phyloP scores from a whole-genome alignment of 2,888 invertebrate genomes.

The Alloscopus bannaensis region DNA sequence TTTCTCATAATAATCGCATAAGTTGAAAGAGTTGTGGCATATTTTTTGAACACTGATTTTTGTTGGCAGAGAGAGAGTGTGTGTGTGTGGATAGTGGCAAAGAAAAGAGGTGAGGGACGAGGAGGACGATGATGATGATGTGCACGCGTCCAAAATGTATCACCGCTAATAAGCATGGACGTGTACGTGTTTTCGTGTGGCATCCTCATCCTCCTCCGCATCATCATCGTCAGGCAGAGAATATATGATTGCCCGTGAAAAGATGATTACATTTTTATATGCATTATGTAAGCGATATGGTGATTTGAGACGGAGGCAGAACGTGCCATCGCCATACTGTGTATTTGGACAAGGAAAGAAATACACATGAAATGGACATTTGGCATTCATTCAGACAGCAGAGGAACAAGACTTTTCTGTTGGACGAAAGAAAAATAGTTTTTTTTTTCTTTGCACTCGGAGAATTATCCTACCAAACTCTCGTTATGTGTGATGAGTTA shows the following conservation, averaged over 20 bases:
- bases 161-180: conserved; percentile 26
- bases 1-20: conserved; percentile 8
- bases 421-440: too few species aligned
- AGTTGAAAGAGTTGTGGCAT: not conserved
- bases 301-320: conserved; percentile 1
- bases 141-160: conserved; percentile 36
- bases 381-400: too few species aligned
- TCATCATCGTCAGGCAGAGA: conserved; percentile 2
- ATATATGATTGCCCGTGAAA: conserved; percentile 26
- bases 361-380: too few species aligned
- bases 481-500: too few species aligned
- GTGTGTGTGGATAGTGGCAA: not conserved
- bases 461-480: too few species aligned
- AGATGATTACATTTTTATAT: conserved; percentile 20
- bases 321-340: too few species aligned
- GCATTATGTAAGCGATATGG: conserved; percentile 21
- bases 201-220: not conserved
- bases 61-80: not conserved
- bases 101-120: not conserved
- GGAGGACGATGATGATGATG: conserved; percentile 14
- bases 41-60: too few species aligned
- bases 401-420: too few species aligned
- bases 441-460: too few species aligned
- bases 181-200: not conserved
- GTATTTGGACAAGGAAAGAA: too few species aligned